Evolutionary conservation across 1,140 invertebrate genomes (phyloP), one percentile per base, ranked within the genome.

Genomic region (Halesus radiatus): DNA sequence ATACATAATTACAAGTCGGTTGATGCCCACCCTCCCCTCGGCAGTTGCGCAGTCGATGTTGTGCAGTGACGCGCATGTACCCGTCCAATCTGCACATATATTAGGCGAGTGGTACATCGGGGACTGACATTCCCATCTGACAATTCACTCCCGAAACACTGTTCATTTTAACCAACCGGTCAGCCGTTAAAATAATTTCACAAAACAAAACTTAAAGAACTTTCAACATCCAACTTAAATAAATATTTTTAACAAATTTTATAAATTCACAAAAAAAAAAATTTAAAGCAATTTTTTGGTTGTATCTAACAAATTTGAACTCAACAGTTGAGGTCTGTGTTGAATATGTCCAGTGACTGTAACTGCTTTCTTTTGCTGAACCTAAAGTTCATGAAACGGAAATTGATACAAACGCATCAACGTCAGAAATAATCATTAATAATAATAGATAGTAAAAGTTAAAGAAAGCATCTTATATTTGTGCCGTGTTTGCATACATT

Each of bases 311-410:
- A 45, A 13, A 45, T 45, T 45, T 45, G 8, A 10, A 45, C 37
- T 45, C 8, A 45, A 45, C 10, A 45, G 37, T 45, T 37, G 7
- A 4, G 32, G 7, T 6, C 32, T 37, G 32, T 8, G 32, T 37
- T 45, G 13, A 56, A 56, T 56, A 56, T 56, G 54, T 56, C 54
- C 54, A 56, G 54, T 56, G 54, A 56, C 22, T 56, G 54, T 22
- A 56, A 56, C 54, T 56, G 54, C 10, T 56, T 56, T 22, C n/a
- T 56, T 20, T 18, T 56, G 22, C 54, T 56, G n/a, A 56, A 56
- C 10, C 10, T 56, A 18, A 56, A 56, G 7, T 56, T 56, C 22
- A 56, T 20, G 22, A 56, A 56, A 56, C 54, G 54, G 10, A 56
- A 56, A 56, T 22, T 8, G 54, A 20, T 56, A 10, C 37, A 45